These are phyloP conservation scores for Pygocentrus nattereri DNA, from an alignment of 2,797 vertebrate species.

Conservation along the genomic window DNA sequence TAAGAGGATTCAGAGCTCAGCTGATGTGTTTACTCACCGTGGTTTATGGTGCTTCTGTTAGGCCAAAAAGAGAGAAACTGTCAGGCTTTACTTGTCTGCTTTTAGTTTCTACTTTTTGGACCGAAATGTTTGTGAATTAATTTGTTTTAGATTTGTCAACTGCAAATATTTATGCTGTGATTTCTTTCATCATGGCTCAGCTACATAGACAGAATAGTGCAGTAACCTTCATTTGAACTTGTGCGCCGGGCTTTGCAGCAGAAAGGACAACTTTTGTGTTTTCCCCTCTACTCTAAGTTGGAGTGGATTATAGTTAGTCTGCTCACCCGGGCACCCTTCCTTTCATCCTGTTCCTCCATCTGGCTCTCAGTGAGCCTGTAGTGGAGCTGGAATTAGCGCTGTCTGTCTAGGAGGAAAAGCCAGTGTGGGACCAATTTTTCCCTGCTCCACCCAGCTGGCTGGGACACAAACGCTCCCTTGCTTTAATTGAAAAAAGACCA, in stretches of 20 bases:
- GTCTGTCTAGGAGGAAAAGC: constrained; percentile 34
- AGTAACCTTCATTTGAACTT: neutral
- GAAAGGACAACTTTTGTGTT: constrained; percentile 8
- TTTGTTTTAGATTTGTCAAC: neutral
- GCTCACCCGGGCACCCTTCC: constrained; percentile 13
- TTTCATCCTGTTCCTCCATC: constrained; percentile 59
- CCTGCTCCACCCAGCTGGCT: constrained; percentile 18
- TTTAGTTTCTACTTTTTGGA: neutral
- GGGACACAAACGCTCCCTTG: constrained; percentile 31
- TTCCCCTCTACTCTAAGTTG: constrained; percentile 20
- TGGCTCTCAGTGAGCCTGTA: constrained; percentile 35
- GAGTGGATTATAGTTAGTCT: constrained; percentile 51
- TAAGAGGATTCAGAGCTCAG: constrained; percentile 52
- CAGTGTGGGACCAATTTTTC: constrained; percentile 26
- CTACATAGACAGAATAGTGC: neutral
- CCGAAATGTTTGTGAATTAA: too few species aligned
- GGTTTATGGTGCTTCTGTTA: neutral
- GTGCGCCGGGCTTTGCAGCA: neutral
- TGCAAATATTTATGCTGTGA: neutral
- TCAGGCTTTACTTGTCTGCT: neutral
- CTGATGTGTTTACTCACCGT: neutral
- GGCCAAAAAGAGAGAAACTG: neutral
- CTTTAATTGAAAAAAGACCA: constrained; percentile 6
- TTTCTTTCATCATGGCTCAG: neutral
- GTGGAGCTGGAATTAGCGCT: constrained; percentile 39